These are phyloP conservation scores for Amphiura filiformis DNA, from an alignment of 35 echinoderm and acorn worm genomes.

Conservation along the genomic window DNA sequence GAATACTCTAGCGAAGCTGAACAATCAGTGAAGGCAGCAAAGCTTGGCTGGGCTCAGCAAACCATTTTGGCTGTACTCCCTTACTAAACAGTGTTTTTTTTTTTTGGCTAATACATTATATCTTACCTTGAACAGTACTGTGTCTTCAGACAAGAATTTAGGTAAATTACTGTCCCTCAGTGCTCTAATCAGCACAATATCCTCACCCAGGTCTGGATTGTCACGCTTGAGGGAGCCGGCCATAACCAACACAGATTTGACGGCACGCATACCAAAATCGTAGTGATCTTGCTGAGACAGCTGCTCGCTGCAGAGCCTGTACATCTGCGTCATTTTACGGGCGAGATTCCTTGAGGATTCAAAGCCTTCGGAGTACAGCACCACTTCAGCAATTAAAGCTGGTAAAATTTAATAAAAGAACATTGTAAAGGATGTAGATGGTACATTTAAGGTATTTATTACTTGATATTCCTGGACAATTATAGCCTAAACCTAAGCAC, in stretches of 20 bases:
- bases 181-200: constrained; percentile 94
- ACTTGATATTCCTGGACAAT: no score
- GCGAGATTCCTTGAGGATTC: constrained; percentile 82
- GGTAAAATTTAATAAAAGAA: no score
- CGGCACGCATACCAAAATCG: constrained; percentile 96
- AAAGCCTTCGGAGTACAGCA: constrained; percentile 92
- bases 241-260: constrained; percentile 95
- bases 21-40: no score
- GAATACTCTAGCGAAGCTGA: no score
- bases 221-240: constrained; percentile 89
- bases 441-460: no score
- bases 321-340: constrained; percentile 99
- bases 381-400: constrained; percentile 97
- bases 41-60: no score
- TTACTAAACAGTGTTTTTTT: no score
- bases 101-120: no score
- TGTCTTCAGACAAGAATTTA: constrained; percentile 94
- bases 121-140: constrained; percentile 84
- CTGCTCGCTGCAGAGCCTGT: constrained; percentile 96
- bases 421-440: no score
- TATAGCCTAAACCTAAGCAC: no score
- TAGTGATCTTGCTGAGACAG: constrained; percentile 93
- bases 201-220: constrained; percentile 90
- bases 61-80: no score
- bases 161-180: constrained; percentile 93